A percentile compares a stretch with the other conserved stretches of the same genome.
These are phyloP conservation scores for Andrena bicolor DNA, from an alignment of 2,888 invertebrate species.

Conservation along the genomic window DNA sequence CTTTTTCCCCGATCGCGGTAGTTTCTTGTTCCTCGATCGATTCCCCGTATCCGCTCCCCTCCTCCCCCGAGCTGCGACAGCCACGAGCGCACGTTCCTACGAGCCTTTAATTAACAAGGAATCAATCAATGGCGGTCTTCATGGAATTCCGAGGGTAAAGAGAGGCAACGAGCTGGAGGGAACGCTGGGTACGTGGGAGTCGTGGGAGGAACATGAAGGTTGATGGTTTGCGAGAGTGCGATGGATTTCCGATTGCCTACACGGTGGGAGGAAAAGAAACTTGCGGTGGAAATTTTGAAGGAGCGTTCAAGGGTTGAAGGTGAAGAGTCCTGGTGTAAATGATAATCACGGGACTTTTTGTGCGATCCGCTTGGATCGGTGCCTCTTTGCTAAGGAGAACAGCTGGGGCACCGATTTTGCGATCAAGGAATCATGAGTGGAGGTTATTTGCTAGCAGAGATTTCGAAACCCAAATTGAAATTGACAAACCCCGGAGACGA, in stretches of 20 bases:
- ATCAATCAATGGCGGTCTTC: constrained; percentile 78
- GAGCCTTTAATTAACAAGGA: constrained; percentile 80
- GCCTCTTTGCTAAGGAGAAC: too few species aligned
- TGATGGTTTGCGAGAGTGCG: neutral
- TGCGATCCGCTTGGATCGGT: too few species aligned
- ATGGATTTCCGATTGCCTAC: neutral
- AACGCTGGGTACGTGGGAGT: neutral
- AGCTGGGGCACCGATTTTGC: too few species aligned
- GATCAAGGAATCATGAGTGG: too few species aligned
- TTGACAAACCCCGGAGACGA: neutral
- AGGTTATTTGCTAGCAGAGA: too few species aligned
- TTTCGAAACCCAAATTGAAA: neutral
- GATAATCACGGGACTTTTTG: neutral
- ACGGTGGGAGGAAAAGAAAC: neutral
- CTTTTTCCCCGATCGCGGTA: constrained; percentile 70
- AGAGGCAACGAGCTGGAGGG: constrained; percentile 29
- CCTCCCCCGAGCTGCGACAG: constrained; percentile 35
- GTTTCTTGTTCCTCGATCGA: constrained; percentile 73
- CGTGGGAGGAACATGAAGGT: constrained; percentile 15
- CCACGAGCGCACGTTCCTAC: constrained; percentile 66
- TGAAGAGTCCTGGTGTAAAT: neutral
- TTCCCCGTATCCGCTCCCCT: constrained; percentile 69
- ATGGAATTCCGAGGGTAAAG: constrained; percentile 73
- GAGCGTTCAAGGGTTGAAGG: neutral
- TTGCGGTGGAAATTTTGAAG: constrained; percentile 4